Evolutionary conservation across 2,113 vertebrate genomes (phyloP), one percentile per base, ranked within the genome.

Genomic region (Ophthalmolycus amberensis): DNA sequence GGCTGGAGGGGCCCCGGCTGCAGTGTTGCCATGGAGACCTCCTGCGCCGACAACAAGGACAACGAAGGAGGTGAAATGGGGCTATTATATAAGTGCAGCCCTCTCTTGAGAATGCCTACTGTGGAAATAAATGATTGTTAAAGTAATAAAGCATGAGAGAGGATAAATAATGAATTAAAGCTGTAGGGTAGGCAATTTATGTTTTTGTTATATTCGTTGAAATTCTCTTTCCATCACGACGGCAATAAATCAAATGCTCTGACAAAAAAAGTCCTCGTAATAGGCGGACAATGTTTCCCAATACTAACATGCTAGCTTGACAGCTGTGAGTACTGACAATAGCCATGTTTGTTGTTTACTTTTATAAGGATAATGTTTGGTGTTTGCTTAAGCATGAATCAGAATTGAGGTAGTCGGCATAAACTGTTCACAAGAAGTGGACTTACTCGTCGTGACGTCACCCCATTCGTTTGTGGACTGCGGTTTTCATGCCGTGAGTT

Each of bases 21-120:
- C 97, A 99, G 96, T 81, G 98, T 99, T 87, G 97, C 98, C 94
- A 99, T 99, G 98, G 98, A 99, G 93, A 99, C 98, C 46, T 97
- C 97, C 91, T 99, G 98, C 22, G 97, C 97, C 7, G 98, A 99
- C 96, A 97, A 94, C 96, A 99, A 99, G 96, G 98, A 99, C 94
- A 99, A 99, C 70, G 98, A 99, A 96, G 98, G 98, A 98, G 98
- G 98, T 99, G 95, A 97, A 96, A 42, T 52, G 72, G 50, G 72
- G 73, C 32, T 20, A 8, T 50, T 63, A 12, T 58, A 27, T 5
- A 50, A 75, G 67, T 58, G 63, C 38, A 68, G 58, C 22, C 11
- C 62, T 64, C 1, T 7, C 44, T 67, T n/a, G 1, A n/a, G 34
- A 68, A 54, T 75, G 12, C 25, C 18, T 74, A 50, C 46, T 16